These are phyloP conservation scores for Parapristionchus giblindavisi DNA, from an alignment of 2,888 invertebrate species.

Conservation along the genomic window DNA sequence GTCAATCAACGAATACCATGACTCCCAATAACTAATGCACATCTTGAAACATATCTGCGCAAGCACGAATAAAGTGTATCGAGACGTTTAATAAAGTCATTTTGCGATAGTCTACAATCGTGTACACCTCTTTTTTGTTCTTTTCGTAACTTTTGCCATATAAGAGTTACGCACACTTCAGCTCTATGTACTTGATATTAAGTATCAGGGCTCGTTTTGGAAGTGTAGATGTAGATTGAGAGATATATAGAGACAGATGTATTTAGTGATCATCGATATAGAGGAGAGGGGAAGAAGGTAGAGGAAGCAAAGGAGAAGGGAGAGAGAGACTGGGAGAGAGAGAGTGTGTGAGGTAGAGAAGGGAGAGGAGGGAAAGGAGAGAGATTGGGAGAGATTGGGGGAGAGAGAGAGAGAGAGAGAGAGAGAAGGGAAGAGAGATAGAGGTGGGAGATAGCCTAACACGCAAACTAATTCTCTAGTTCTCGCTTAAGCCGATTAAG, in stretches of 20 bases:
- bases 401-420: neutral
- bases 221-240: neutral
- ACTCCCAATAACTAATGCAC: no score
- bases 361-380: neutral
- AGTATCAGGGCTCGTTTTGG: neutral
- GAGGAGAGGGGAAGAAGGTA: neutral
- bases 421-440: conserved; percentile 8
- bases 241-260: neutral
- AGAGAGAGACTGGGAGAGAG: neutral
- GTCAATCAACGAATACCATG: no score
- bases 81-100: no score
- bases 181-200: neutral
- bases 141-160: neutral
- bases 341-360: neutral
- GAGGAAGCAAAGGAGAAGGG: neutral
- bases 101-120: no score
- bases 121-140: no score
- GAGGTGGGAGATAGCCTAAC: neutral
- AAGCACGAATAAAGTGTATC: no score
- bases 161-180: neutral
- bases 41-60: no score
- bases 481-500: no score
- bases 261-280: neutral
- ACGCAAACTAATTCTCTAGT: conserved; percentile 21
- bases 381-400: conserved; percentile 12